These are phyloP conservation scores for Dendronephthya gigantea DNA, from an alignment of 64 coral and sea anemone species.

Conservation along the genomic window DNA sequence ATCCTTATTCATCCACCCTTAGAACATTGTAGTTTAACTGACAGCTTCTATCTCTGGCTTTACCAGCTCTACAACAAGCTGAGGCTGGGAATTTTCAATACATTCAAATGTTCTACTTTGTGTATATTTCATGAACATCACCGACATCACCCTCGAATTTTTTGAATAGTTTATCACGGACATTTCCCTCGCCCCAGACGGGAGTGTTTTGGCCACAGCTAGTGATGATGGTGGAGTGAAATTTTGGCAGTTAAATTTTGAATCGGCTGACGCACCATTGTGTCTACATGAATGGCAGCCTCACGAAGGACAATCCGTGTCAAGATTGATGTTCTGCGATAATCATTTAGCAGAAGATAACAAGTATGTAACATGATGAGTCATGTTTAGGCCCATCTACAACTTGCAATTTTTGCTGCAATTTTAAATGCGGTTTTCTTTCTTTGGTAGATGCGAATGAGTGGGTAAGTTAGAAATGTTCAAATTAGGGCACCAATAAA, in stretches of 20 bases:
- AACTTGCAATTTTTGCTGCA: too few species aligned
- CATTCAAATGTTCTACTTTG: not conserved
- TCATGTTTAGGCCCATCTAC: too few species aligned
- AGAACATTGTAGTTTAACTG: too few species aligned
- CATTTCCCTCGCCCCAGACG: slow-evolving; percentile 69
- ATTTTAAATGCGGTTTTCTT: too few species aligned
- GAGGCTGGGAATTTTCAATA: too few species aligned
- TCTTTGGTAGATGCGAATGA: too few species aligned
- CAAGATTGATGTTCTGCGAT: slow-evolving; percentile 76
- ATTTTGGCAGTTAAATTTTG: slow-evolving; percentile 78
- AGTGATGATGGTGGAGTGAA: slow-evolving; percentile 88
- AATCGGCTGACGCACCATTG: slow-evolving; percentile 12
- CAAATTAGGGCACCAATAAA: too few species aligned
- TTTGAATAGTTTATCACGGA: slow-evolving; percentile 81
- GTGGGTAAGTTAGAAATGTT: too few species aligned
- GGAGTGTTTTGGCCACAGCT: slow-evolving; percentile 69
- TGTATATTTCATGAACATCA: not conserved
- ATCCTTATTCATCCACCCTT: too few species aligned
- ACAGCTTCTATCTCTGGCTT: too few species aligned
- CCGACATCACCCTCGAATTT: not conserved
- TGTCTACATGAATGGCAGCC: slow-evolving; percentile 81
- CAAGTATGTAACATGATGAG: slow-evolving; percentile 48
- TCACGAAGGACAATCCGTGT: slow-evolving; percentile 59
- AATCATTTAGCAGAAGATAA: slow-evolving; percentile 68
- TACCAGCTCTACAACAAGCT: too few species aligned